Percentiles rank a stretch among this genome's conserved stretches.
These are phyloP conservation scores for Pseudoips prasinana DNA, from an alignment of 2,888 invertebrate species.

Conservation along the genomic window DNA sequence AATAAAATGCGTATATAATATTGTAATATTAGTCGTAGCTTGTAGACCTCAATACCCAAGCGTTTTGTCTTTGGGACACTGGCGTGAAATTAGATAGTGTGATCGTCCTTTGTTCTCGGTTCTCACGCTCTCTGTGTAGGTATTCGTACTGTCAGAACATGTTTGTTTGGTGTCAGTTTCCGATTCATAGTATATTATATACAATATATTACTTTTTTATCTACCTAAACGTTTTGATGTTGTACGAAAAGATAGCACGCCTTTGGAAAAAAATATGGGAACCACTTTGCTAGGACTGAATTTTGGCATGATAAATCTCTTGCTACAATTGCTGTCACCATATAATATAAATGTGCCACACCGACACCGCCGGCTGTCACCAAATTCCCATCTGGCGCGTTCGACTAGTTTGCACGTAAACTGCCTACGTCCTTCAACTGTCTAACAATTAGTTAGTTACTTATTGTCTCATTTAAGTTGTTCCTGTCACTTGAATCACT, in stretches of 20 bases:
- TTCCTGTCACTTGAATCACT: constrained; percentile 41
- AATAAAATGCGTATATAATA: constrained; percentile 6
- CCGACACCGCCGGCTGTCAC: constrained; percentile 19
- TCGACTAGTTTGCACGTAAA: constrained; percentile 30
- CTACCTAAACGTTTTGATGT: no score
- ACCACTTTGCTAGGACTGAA: no score
- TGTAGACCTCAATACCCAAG: constrained; percentile 9
- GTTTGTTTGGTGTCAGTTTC: constrained; percentile 10
- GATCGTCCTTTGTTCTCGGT: constrained; percentile 30
- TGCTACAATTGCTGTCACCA: not conserved
- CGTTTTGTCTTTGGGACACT: constrained; percentile 9
- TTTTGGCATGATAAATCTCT: no score
- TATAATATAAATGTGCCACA: not conserved
- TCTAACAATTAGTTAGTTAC: constrained; percentile 48
- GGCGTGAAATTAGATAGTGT: constrained; percentile 25
- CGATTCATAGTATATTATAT: constrained; percentile 1
- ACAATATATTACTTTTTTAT: no score
- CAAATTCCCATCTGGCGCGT: constrained; percentile 24
- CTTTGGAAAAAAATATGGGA: no score
- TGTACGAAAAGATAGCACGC: no score
- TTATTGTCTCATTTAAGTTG: constrained; percentile 53
- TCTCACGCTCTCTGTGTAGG: constrained; percentile 15
- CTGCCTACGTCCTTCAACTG: constrained; percentile 36
- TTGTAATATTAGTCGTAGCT: constrained; percentile 19
- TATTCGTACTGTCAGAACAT: constrained; percentile 8